Conservation (phyloP, 2,797 vertebrate genomes). For the Molossus molossus region DNA sequence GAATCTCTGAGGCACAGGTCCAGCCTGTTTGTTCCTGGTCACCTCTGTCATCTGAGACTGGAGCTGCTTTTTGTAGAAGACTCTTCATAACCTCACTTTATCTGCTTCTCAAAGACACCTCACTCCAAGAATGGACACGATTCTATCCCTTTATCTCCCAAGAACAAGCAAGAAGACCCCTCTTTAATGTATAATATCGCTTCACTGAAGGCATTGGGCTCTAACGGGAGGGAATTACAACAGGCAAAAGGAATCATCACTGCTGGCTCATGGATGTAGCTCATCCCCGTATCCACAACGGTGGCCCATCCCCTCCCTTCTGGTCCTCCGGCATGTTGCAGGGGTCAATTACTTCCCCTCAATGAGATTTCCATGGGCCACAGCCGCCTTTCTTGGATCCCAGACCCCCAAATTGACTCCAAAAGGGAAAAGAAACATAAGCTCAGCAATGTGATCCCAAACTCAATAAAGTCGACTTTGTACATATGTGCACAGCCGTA, state of each 20-base stretch:
- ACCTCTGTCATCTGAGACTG: not conserved
- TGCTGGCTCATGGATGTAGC: not conserved
- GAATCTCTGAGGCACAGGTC: not conserved
- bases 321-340: not conserved
- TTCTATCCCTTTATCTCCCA: not conserved
- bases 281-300: not conserved
- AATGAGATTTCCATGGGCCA: not conserved
- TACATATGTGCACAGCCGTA: not conserved
- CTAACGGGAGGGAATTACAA: not conserved
- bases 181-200: not conserved
- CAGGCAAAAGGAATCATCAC: not conserved
- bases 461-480: not conserved
- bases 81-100: not conserved
- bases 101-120: not conserved
- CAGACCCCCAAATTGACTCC: too few species aligned
- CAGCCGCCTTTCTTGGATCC: not conserved
- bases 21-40: not conserved
- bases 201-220: not conserved
- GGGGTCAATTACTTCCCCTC: not conserved
- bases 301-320: not conserved
- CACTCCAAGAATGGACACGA: not conserved
- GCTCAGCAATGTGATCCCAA: not conserved
- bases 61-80: not conserved
- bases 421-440: not conserved
- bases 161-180: not conserved